phyloP scores from a whole-genome alignment of 2,113 vertebrate species.

The Amazona guildingii region DNA sequence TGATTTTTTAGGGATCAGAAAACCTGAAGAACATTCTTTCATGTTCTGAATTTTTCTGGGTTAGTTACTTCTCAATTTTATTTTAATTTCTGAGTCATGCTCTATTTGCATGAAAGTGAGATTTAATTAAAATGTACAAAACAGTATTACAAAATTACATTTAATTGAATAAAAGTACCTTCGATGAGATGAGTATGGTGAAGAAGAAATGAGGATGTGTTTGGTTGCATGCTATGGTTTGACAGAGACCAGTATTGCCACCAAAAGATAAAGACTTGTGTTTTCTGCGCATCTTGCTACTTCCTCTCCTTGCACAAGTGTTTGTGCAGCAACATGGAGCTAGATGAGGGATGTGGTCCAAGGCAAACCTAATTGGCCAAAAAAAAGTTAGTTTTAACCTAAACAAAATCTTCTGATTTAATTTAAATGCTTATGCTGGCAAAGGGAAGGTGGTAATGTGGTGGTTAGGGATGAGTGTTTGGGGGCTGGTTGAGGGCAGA shows the following conservation, averaged over 20 bases:
- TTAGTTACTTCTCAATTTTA: neutral
- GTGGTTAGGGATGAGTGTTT: neutral
- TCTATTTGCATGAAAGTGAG: neutral
- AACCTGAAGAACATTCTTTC: neutral
- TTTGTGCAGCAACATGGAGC: neutral
- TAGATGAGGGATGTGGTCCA: neutral
- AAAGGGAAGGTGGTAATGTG: neutral
- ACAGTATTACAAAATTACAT: neutral
- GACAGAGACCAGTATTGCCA: neutral
- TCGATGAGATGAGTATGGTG: neutral
- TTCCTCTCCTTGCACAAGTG: neutral
- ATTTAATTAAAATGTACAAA: slow-evolving; percentile 6
- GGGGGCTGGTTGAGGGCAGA: neutral
- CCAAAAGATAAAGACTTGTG: neutral
- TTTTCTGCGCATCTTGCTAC: neutral
- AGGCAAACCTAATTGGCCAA: neutral
- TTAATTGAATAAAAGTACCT: neutral
- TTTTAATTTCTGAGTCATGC: slow-evolving; percentile 21
- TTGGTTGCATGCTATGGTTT: neutral
- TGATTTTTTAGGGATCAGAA: neutral
- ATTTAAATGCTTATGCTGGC: neutral
- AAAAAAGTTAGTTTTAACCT: neutral
- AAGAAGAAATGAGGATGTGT: neutral
- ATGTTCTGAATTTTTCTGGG: neutral
- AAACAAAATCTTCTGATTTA: neutral